These are phyloP conservation scores for Manis crassicaudata DNA, from an alignment of 2,797 vertebrate species.

Conservation along the genomic window DNA sequence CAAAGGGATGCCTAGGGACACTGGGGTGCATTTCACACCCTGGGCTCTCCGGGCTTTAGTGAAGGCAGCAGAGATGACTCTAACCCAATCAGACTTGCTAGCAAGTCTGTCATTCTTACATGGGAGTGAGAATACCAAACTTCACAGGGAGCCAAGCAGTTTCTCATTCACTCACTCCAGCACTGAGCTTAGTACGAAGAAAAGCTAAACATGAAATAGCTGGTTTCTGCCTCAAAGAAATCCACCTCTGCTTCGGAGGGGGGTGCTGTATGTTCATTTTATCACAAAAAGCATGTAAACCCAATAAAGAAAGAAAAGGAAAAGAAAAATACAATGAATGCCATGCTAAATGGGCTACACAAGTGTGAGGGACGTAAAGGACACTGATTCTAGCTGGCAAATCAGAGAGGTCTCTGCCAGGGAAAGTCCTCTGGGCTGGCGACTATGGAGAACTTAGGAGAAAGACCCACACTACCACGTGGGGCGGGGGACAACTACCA, in stretches of 20 bases:
- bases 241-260: neutral
- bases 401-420: neutral
- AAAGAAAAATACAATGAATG: neutral
- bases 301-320: neutral
- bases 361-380: neutral
- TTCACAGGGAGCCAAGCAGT: neutral
- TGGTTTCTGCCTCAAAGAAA: neutral
- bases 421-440: neutral
- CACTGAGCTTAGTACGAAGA: neutral
- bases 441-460: neutral
- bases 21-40: neutral
- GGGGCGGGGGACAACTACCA: neutral
- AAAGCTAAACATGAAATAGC: neutral
- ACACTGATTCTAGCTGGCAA: neutral
- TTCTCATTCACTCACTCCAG: neutral
- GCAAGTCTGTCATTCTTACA: neutral
- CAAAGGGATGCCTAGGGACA: neutral
- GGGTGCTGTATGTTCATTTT: neutral
- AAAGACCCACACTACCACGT: neutral
- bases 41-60: neutral
- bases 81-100: neutral
- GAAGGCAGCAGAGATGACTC: neutral
- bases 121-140: neutral
- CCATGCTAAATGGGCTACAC: neutral
- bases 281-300: constrained; percentile 14